These are phyloP conservation scores for Blastobasis adustella DNA, from an alignment of 2,888 invertebrate genomes.

Conservation along the genomic window DNA sequence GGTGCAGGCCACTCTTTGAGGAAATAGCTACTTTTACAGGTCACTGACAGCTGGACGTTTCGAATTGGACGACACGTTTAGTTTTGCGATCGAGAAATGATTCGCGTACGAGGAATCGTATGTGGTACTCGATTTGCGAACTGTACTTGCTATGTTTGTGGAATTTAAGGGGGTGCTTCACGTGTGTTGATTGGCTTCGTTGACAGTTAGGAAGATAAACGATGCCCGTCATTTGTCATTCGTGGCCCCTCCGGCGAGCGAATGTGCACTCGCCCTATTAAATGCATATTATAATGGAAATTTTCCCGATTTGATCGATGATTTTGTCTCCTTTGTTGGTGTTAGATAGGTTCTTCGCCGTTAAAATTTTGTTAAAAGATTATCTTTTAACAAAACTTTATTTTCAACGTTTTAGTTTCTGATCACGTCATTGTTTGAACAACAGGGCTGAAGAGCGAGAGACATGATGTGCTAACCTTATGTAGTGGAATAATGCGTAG, in stretches of 20 bases:
- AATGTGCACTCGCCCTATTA: slow-evolving; percentile 58
- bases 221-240: slow-evolving; percentile 68
- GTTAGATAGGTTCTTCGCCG: too few relatives aligned
- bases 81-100: slow-evolving; percentile 13
- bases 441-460: too few relatives aligned
- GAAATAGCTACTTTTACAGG: slow-evolving; percentile 29
- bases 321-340: neutral
- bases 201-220: slow-evolving; percentile 72
- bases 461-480: too few relatives aligned
- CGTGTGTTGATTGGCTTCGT: slow-evolving; percentile 64
- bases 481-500: too few relatives aligned
- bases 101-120: neutral
- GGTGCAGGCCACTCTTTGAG: slow-evolving; percentile 17
- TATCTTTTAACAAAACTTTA: too few relatives aligned
- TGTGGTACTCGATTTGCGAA: slow-evolving; percentile 4
- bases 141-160: slow-evolving; percentile 7
- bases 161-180: slow-evolving; percentile 41
- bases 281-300: slow-evolving; percentile 62
- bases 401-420: too few relatives aligned
- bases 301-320: slow-evolving; percentile 30
- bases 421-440: too few relatives aligned
- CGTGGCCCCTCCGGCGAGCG: slow-evolving; percentile 48
- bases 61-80: slow-evolving; percentile 21
- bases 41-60: slow-evolving; percentile 30
- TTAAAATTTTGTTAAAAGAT: too few relatives aligned